Evolutionary conservation across 2,888 invertebrate genomes (phyloP), one percentile per base, ranked within the genome.

Genomic region (Steinernema carpocapsae): DNA sequence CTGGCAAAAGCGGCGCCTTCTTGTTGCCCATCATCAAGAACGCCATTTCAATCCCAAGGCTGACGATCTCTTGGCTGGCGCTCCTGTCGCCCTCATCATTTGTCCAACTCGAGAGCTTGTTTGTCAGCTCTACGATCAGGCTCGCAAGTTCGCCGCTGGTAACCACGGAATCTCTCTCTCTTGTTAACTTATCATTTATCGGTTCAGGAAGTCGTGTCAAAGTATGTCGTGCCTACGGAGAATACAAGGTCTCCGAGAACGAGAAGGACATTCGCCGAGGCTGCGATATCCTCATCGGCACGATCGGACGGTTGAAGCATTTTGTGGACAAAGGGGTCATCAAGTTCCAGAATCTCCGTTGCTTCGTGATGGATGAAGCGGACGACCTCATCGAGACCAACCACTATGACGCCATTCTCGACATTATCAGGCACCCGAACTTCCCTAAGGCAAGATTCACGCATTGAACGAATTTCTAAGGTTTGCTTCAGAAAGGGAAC

Each of bases 51-150:
- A 14, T 12, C 14, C 14, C 12, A 56, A 56, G 56, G 26, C 4
- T 7, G 56, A 56, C 56, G 56, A 56, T 26, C 17, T 56, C 24
- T 12, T 10, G 56, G 6, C 56, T 7, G 56, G 56, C 22, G 56
- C 56, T 12, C 97, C 97, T 0, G 92, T 92, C 87, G 94, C 92
- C 0, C 86, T 97, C 0, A 92, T 97, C 72, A 90, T 97, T 0
- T 92, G 94, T 0, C 97, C 97, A 0, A 97, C 97, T 0, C 91
- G 97, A 64, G 97, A 97, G 88, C 89, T 97, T 73, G 92, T 93
- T 0, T 91, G 92, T n/a, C 97, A 97, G 86, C 96, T 96, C 78
- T 92, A 76, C 56, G 74, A 80, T 0, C 52, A 76, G 29, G 73
- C 52, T n/a, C 43, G 70, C 7, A 56, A 72, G 37, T 72, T 74